phyloP scores from a whole-genome alignment of 1,140 invertebrate genomes.

The Rhynchophorus ferrugineus region DNA sequence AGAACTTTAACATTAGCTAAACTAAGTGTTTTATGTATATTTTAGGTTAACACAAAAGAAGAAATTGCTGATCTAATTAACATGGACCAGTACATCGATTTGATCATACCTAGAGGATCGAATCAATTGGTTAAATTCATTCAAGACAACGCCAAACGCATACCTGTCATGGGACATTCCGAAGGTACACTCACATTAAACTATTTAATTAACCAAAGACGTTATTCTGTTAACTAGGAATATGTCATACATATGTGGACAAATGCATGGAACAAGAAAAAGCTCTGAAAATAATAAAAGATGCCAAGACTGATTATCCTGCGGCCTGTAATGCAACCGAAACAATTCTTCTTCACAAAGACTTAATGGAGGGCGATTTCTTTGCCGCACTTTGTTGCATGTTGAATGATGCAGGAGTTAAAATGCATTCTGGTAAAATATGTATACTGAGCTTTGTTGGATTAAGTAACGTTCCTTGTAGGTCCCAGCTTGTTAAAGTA shows the following conservation, averaged over 20 bases:
- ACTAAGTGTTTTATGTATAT: too few species aligned
- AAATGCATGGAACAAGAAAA: constrained; percentile 78
- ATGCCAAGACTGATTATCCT: constrained; percentile 98
- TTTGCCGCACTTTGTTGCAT: constrained; percentile 86
- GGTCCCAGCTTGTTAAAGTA: constrained; percentile 43
- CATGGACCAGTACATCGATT: constrained; percentile 90
- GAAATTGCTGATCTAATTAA: constrained; percentile 89
- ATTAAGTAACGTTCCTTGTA: neutral
- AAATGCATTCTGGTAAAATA: constrained; percentile 40
- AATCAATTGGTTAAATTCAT: constrained; percentile 86
- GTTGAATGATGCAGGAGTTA: constrained; percentile 84
- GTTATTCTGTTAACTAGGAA: constrained; percentile 43
- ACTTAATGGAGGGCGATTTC: constrained; percentile 64
- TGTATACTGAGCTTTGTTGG: neutral
- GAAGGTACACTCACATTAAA: too few species aligned
- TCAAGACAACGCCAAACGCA: constrained; percentile 84
- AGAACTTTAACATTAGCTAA: too few species aligned
- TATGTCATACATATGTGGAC: constrained; percentile 96
- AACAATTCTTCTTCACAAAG: constrained; percentile 88
- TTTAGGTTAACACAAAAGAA: constrained; percentile 62
- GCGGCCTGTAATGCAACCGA: constrained; percentile 99
- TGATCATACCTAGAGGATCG: constrained; percentile 95
- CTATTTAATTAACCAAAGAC: too few species aligned
- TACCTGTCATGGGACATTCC: constrained; percentile 95
- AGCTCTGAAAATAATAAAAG: constrained; percentile 81